Base-by-base conservation (phyloP, 2,888 invertebrate species). In the Chrysolina haemoptera region DNA sequence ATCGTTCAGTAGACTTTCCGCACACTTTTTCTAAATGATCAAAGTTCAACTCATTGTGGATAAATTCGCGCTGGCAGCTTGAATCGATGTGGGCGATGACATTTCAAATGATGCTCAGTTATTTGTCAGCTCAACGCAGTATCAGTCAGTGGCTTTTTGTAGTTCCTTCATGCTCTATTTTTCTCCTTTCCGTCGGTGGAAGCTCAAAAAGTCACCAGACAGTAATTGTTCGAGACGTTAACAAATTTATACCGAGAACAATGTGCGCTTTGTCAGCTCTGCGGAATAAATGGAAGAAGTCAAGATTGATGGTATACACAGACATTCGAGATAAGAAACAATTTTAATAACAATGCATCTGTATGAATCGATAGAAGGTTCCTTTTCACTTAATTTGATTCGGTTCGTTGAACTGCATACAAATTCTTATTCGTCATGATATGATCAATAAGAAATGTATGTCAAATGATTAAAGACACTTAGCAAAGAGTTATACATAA, bases 51-150 rank as follows among this genome's bases (percentile, higher is more conserved):
- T 8, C 35, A 35, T 59, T 59, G 59, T 59, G 59, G n/a, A 59
- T 14, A 27, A 35, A 59, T 59, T 59, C 35, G 12, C 22, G 59
- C 59, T 59, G n/a, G 35, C 4, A 27, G 59, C n/a, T 35, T 59
- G 22, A 59, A 59, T 59, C 59, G 59, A 59, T 27, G 16, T 35
- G 59, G 67, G 79, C 79, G 83, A 75, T 80, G 82, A 82, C 83
- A 81, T 78, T 81, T 81, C 82, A 82, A 83, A 76, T 78, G 81
- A 83, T 84, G 80, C 71, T 78, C 78, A 70, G 78, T 80, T 80
- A 81, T 83, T 83, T 80, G 81, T 82, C 80, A 79, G 77, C 76
- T 78, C 80, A 74, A 78, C 76, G 79, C 76, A 77, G 82, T 82
- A 82, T 82, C 81, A 79, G 81, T 80, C 81, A 68, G 65, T 27